Conservation (phyloP, 2,888 invertebrate genomes). For the Troilus luridus region DNA sequence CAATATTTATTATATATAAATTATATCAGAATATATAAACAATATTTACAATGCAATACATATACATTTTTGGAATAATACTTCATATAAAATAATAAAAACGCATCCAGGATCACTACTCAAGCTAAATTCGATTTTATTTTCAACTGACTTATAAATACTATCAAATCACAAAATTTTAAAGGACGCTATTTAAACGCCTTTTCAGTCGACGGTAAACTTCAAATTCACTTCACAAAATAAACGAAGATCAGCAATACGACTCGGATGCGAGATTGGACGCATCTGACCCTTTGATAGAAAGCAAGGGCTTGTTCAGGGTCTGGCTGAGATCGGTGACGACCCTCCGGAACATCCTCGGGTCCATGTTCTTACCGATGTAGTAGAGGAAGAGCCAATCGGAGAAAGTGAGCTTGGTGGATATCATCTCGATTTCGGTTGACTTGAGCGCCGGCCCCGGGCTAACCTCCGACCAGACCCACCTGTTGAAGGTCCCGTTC, state of each 20-base stretch:
- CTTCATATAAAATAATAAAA: neutral
- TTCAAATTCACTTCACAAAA: neutral
- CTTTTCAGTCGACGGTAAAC: neutral
- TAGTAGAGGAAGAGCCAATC: conserved; percentile 95
- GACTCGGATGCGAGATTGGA: conserved; percentile 50
- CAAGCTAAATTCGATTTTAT: neutral
- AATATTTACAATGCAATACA: neutral
- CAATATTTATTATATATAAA: conserved; percentile 4
- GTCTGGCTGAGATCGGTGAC: conserved; percentile 57
- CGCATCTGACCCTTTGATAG: conserved; percentile 45
- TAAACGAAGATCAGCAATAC: conserved; percentile 15
- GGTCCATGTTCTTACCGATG: conserved; percentile 86
- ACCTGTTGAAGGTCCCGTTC: conserved; percentile 71
- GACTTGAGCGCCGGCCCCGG: conserved; percentile 83
- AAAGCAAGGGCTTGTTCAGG: neutral
- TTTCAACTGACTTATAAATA: neutral
- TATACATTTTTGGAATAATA: neutral
- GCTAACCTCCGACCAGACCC: conserved; percentile 83
- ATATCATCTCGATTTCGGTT: conserved; percentile 83
- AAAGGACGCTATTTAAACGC: neutral
- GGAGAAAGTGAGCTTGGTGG: conserved; percentile 85
- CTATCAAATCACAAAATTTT: neutral
- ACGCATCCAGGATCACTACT: neutral
- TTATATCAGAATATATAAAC: neutral
- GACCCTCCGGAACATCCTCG: conserved; percentile 58